Evolutionary conservation across 2,113 vertebrate species (phyloP).

Genomic region (Corythornis vintsioides): DNA sequence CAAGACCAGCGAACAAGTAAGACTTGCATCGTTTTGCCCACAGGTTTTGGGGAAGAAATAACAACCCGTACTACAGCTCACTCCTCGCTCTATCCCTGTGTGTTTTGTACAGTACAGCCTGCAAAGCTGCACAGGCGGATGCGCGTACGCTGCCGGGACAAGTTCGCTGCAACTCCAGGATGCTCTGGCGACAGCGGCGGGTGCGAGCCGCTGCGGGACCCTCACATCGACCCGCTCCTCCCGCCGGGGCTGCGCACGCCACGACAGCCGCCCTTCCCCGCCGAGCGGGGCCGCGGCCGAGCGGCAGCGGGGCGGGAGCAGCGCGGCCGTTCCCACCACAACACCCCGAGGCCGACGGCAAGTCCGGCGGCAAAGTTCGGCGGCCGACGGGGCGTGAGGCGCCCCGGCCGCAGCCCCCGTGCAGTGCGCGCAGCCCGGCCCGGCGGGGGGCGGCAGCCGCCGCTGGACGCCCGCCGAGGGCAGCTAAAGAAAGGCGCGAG

Average conservation of each 20-base stretch:
- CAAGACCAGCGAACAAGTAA: no score
- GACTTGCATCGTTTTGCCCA: neutral
- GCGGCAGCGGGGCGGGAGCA: no score
- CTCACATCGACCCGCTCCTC: neutral
- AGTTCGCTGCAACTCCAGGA: neutral
- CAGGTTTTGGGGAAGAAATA: neutral
- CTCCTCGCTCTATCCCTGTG: fast-evolving
- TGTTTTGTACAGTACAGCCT: neutral
- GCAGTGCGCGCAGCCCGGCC: no score
- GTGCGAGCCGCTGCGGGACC: neutral
- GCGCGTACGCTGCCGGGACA: neutral
- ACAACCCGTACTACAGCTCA: fast-evolving
- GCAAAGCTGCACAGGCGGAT: neutral
- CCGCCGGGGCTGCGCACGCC: neutral
- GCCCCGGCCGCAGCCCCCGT: no score
- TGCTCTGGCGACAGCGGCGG: neutral
- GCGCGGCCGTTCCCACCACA: no score
- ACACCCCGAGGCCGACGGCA: no score
- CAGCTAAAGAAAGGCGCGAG: no score
- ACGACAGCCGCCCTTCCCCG: neutral
- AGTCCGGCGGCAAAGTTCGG: no score
- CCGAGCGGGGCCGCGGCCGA: neutral
- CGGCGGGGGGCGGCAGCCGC: no score
- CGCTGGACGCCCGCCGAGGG: no score
- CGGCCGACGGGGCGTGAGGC: no score